phyloP scores from a whole-genome alignment of 2,797 vertebrate species.

The Cirrhinus molitorella region DNA sequence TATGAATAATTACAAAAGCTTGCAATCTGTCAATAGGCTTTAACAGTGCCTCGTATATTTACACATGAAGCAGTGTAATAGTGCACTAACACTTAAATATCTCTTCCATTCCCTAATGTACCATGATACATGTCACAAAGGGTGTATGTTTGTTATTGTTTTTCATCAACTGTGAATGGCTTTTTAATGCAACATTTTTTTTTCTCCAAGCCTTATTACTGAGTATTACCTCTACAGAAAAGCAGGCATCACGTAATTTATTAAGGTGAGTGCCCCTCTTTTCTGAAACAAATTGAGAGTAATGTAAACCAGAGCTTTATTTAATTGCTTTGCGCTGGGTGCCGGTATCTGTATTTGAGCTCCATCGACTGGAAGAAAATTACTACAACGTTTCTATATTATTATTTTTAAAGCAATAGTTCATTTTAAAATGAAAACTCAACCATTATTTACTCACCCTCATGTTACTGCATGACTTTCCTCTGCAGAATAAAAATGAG shows the following conservation, averaged over 20 bases:
- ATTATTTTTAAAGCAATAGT: conserved; percentile 31
- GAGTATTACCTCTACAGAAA: conserved; percentile 29
- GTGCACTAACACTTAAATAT: background rate
- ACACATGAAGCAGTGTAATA: background rate
- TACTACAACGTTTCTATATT: conserved; percentile 28
- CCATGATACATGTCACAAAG: conserved; percentile 21
- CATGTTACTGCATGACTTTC: background rate
- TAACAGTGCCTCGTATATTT: background rate
- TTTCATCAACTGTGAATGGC: conserved; percentile 39
- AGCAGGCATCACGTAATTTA: conserved; percentile 40
- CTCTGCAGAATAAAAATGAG: background rate
- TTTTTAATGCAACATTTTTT: conserved; percentile 47
- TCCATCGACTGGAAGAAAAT: conserved; percentile 29
- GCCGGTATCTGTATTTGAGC: conserved; percentile 20
- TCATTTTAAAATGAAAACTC: background rate
- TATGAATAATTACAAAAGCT: background rate
- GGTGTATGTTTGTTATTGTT: conserved; percentile 40
- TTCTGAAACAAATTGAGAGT: conserved; percentile 54
- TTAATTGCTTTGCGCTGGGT: conserved; percentile 44
- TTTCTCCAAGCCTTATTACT: conserved; percentile 27
- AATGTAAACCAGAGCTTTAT: conserved; percentile 51
- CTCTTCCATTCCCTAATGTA: conserved; percentile 17
- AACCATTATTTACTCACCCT: background rate
- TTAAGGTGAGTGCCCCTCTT: conserved; percentile 47
- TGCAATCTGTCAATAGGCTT: background rate